Conservation (phyloP, 2,113 vertebrate species). For the Leucosticte australis region DNA sequence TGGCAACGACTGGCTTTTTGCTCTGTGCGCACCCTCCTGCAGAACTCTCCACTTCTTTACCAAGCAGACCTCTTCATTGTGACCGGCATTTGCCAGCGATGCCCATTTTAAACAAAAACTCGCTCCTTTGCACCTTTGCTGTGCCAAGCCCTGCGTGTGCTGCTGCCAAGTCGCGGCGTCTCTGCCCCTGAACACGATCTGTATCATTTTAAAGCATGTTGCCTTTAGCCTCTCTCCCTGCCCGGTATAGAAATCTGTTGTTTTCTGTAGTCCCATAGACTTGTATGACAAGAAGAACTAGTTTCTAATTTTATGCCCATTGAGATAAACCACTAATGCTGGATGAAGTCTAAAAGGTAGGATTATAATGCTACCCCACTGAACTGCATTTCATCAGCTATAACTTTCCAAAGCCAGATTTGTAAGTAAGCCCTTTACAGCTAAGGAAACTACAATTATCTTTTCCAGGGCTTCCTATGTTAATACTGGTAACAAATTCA, state of each 20-base stretch:
- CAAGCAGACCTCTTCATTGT: background rate
- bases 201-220: slow-evolving; percentile 47
- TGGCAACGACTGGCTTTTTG: background rate
- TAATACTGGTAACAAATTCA: slow-evolving; percentile 87
- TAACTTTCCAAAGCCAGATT: slow-evolving; percentile 85
- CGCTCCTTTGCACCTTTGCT: slow-evolving; percentile 36
- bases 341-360: slow-evolving; percentile 81
- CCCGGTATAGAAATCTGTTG: slow-evolving; percentile 44
- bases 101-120: background rate
- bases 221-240: slow-evolving; percentile 42
- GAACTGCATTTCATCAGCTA: slow-evolving; percentile 82
- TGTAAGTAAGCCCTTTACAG: slow-evolving; percentile 84
- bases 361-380: slow-evolving; percentile 80
- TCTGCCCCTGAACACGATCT: slow-evolving; percentile 40
- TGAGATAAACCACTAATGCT: slow-evolving; percentile 82
- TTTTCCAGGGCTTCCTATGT: slow-evolving; percentile 81
- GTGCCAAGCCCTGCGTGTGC: background rate
- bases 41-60: background rate
- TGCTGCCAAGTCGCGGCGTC: background rate
- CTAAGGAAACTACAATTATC: slow-evolving; percentile 81
- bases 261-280: slow-evolving; percentile 67
- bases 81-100: background rate
- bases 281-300: slow-evolving; percentile 81
- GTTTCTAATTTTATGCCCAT: slow-evolving; percentile 85
- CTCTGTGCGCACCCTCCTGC: slow-evolving; percentile 14